A percentile compares a stretch with the other conserved stretches of the same genome.
phyloP scores from a whole-genome alignment of 2,113 vertebrate genomes.

The Sphyrna mokarran region DNA sequence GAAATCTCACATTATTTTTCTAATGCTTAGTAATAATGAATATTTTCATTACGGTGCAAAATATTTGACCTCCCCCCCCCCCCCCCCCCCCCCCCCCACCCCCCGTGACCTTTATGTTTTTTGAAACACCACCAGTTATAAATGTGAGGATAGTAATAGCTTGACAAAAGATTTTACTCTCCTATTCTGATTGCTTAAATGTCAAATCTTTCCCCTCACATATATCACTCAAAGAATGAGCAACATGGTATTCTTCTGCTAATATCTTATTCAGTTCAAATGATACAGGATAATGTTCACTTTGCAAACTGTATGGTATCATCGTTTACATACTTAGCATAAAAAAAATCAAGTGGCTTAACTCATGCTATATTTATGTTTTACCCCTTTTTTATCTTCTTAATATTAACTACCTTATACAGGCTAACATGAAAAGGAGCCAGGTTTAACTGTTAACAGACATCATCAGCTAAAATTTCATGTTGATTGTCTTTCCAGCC shows the following conservation, averaged over 20 bases:
- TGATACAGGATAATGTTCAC: background rate
- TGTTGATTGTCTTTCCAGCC: background rate
- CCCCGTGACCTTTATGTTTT: background rate
- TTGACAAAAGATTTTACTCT: background rate
- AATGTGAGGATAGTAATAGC: background rate
- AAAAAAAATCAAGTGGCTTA: background rate
- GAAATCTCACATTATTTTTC: background rate
- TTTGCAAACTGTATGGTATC: background rate
- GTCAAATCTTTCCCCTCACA: background rate
- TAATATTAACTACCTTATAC: background rate
- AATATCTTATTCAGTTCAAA: background rate
- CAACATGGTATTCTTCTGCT: background rate
- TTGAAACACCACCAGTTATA: slow-evolving; percentile 13
- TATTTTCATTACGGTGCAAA: background rate
- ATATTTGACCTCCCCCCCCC: background rate
- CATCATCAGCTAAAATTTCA: background rate
- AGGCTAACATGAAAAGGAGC: background rate
- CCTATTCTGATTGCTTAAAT: background rate
- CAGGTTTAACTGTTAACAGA: background rate
- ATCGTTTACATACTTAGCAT: background rate
- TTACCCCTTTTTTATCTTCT: background rate
- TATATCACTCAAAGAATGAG: background rate
- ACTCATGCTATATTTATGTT: background rate
- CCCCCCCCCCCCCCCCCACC: background rate
- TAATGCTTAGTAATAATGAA: background rate